phyloP scores from a whole-genome alignment of 2,888 invertebrate species.

The Spatulosminthurus flaviceps region DNA sequence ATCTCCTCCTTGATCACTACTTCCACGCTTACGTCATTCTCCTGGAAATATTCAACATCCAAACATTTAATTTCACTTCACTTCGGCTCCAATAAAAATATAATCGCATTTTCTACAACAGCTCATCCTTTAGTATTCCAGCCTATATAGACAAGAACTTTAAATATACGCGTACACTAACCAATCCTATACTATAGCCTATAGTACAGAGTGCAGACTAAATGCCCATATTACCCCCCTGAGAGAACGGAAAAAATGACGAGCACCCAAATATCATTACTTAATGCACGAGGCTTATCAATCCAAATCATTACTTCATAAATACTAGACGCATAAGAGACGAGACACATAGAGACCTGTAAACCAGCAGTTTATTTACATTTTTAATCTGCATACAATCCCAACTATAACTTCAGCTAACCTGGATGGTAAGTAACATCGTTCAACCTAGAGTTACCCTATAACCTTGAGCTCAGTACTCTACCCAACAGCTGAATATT shows the following conservation, averaged over 20 bases:
- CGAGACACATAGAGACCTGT: neutral
- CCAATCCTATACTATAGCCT: too few species aligned
- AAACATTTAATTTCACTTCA: neutral
- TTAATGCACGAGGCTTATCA: neutral
- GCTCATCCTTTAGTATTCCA: too few species aligned
- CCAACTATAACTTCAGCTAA: neutral
- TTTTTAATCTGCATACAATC: slow-evolving; percentile 34
- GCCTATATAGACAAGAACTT: too few species aligned
- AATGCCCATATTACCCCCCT: neutral
- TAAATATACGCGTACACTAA: too few species aligned
- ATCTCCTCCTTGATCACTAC: slow-evolving; percentile 56
- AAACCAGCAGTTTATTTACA: slow-evolving; percentile 26
- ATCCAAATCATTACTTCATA: neutral
- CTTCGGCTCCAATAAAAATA: neutral
- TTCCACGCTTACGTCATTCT: slow-evolving; percentile 57
- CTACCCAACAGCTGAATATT: neutral
- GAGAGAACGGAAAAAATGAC: neutral
- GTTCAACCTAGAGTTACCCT: slow-evolving; percentile 20
- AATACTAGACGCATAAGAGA: neutral
- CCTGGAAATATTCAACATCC: slow-evolving; percentile 47
- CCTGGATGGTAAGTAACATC: slow-evolving; percentile 1
- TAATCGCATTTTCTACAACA: too few species aligned
- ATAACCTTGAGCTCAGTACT: slow-evolving; percentile 27
- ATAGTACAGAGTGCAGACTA: too few species aligned
- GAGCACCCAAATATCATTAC: neutral